These are phyloP conservation scores for Hirtodrosophila confusa DNA, from an alignment of 2,888 invertebrate genomes.

Conservation along the genomic window DNA sequence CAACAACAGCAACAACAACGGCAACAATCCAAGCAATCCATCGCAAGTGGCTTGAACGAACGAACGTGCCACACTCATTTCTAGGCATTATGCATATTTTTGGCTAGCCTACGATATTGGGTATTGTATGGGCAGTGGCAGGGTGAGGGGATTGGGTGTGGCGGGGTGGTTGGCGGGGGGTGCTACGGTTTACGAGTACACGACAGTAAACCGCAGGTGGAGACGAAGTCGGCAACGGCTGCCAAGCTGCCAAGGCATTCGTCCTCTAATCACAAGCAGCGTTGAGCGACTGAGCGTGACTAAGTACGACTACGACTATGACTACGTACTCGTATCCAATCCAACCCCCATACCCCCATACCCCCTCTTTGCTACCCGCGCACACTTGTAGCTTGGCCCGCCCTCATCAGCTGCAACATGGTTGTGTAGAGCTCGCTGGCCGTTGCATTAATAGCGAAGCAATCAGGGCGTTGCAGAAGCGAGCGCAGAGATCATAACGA, in stretches of 20 bases:
- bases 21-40: conserved; percentile 14
- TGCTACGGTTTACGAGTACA: conserved; percentile 16
- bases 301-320: conserved; percentile 64
- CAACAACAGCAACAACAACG: conserved; percentile 29
- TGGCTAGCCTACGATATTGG: background rate
- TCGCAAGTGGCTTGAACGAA: conserved; percentile 38
- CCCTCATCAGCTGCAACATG: conserved; percentile 39
- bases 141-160: background rate
- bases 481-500: conserved; percentile 76
- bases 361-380: background rate
- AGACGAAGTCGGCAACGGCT: conserved; percentile 27
- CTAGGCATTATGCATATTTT: conserved; percentile 42
- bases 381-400: background rate
- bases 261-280: conserved; percentile 73
- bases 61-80: conserved; percentile 50
- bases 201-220: conserved; percentile 46
- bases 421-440: conserved; percentile 26
- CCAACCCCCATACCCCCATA: background rate
- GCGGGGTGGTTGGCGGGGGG: background rate
- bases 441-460: conserved; percentile 77
- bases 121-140: background rate
- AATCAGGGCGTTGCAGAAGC: conserved; percentile 78
- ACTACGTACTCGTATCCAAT: conserved; percentile 16
- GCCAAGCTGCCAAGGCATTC: conserved; percentile 40
- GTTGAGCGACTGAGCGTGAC: conserved; percentile 66